These are phyloP conservation scores for Nephrotoma appendiculata DNA, from an alignment of 2,888 invertebrate species.

Conservation along the genomic window DNA sequence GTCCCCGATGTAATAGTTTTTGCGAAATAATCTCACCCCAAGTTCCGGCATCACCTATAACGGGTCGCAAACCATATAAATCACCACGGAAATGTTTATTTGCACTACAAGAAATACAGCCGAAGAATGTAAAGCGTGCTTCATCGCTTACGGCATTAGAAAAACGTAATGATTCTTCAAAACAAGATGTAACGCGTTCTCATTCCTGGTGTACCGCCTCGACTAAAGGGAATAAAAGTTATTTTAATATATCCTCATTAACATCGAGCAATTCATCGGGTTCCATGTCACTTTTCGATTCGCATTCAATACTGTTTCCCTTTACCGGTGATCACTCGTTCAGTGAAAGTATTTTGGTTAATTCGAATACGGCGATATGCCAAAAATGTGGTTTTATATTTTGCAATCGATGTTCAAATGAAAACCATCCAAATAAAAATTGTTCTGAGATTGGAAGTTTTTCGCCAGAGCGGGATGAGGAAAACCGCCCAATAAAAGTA, in stretches of 20 bases:
- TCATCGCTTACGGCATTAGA: not conserved
- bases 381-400: not conserved
- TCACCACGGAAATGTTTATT: not conserved
- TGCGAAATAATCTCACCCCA: not conserved
- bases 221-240: not conserved
- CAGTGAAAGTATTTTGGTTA: not conserved
- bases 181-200: not conserved
- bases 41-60: not conserved
- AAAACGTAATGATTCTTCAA: not conserved
- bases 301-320: not conserved
- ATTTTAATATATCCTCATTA: not conserved
- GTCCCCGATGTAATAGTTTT: not conserved
- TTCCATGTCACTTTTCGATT: not conserved
- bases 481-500: not conserved
- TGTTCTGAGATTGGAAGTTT: not conserved
- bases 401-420: not conserved
- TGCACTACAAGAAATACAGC: not conserved
- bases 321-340: not conserved
- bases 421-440: not conserved
- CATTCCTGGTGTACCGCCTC: not conserved
- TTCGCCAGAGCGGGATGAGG: not conserved
- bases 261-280: not conserved
- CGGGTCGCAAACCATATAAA: not conserved
- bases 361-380: not conserved
- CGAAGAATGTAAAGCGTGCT: not conserved